Conservation (phyloP, 35 echinoderm and acorn worm genomes). For the Apostichopus californicus region DNA sequence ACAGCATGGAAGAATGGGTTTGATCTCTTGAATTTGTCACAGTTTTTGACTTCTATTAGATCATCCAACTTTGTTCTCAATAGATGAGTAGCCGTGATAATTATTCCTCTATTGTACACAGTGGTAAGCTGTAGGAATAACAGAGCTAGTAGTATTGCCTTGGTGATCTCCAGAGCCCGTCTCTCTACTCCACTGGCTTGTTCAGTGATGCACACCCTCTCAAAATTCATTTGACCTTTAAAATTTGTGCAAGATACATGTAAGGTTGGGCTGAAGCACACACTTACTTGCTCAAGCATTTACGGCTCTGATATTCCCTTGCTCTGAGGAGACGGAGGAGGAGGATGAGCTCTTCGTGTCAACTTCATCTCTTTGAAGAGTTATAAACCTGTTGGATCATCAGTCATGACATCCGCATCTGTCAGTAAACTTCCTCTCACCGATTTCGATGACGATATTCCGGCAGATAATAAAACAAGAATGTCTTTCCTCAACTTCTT, state of each 20-base stretch:
- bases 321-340: too few relatives aligned
- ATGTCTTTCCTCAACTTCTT: too few relatives aligned
- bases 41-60: too few relatives aligned
- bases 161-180: background rate
- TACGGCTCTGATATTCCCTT: background rate
- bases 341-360: background rate
- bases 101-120: too few relatives aligned
- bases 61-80: too few relatives aligned
- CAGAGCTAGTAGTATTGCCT: too few relatives aligned
- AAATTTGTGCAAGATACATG: constrained; percentile 11
- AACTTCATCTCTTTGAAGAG: constrained; percentile 11
- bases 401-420: background rate
- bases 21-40: too few relatives aligned
- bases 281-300: constrained; percentile 37
- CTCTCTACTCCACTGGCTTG: background rate
- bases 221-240: constrained; percentile 7
- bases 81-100: too few relatives aligned
- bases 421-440: background rate
- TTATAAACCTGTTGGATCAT: constrained; percentile 3
- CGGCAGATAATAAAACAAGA: background rate
- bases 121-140: too few relatives aligned
- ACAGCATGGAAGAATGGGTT: too few relatives aligned
- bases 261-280: background rate
- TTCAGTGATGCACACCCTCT: background rate
- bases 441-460: background rate